These are phyloP conservation scores for Eudyptes chrysolophus DNA, from an alignment of 2,113 vertebrate genomes.

Conservation along the genomic window DNA sequence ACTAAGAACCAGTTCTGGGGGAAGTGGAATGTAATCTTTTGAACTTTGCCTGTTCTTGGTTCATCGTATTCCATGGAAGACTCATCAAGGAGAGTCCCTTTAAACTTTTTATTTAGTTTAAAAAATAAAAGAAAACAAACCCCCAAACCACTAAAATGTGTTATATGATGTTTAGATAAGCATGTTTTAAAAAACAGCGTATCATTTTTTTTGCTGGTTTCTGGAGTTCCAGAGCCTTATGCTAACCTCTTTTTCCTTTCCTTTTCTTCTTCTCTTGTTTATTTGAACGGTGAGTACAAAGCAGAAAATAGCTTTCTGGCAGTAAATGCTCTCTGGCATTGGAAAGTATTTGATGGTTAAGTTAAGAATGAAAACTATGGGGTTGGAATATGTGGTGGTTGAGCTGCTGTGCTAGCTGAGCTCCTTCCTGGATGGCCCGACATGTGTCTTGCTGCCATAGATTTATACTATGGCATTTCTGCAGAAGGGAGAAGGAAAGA, in stretches of 20 bases:
- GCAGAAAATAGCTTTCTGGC: constrained; percentile 21
- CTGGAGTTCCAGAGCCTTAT: neutral
- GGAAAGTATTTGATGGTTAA: constrained; percentile 40
- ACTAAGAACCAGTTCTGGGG: neutral
- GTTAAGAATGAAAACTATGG: constrained; percentile 39
- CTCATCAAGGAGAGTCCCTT: neutral
- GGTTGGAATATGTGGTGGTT: neutral
- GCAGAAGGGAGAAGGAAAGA: neutral
- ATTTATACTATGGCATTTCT: neutral
- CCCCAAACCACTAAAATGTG: neutral
- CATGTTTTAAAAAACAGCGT: neutral
- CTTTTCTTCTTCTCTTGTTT: neutral
- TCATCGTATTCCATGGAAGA: neutral
- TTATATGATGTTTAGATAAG: neutral
- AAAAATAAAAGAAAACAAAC: neutral
- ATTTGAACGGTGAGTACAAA: neutral
- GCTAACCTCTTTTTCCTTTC: neutral
- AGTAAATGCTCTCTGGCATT: neutral
- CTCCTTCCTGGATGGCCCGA: neutral
- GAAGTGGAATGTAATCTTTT: neutral
- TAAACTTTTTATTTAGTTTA: neutral
- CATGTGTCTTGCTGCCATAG: neutral
- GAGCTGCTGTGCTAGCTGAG: constrained; percentile 12
- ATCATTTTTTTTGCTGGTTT: neutral
- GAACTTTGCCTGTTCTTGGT: neutral